Evolutionary conservation across 2,888 invertebrate species (phyloP), one percentile per base, ranked within the genome.

Genomic region (Tortricodes alternella): DNA sequence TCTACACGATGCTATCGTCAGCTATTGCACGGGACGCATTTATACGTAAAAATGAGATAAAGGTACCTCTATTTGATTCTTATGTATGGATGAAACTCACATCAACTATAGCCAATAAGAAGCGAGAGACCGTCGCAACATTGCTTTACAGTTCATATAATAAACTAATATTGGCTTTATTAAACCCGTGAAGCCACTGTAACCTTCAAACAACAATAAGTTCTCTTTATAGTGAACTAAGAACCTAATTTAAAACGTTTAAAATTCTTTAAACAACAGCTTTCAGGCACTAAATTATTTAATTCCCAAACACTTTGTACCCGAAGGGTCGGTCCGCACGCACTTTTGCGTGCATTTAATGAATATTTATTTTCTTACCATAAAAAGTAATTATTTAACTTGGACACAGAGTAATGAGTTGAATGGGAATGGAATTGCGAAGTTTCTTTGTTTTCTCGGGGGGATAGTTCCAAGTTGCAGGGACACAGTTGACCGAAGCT

Each of bases 311-410:
- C 24, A 16, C 15, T 24, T 15, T 24, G 41, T 23, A 13, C n/a
- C 44, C 46, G 37, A 2, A 9, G 53, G 38, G 41, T 46, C 29
- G 38, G 18, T 11, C 3, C 29, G 18, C 53, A 53, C 44, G 46
- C 53, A 46, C 21, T 37, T 41, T 34, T 19, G 52, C 44, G 52
- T 52, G 52, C 18, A 11, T 2, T 13, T 38, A 49, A 49, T 39
- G 37, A 49, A 49, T 49, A 38, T 49, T 38, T 49, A 38, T 38
- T 27, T 27, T 49, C 27, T 16, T 44, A n/a, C n/a, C 18, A 27
- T 18, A 29, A 1, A 3, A 11, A 11, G 29, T 0, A 3, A 9
- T 1, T 11, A 11, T 29, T 27, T 29, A 29, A 27, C 27, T n/a
- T 2, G 11, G 4, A 11, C 23, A 37, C 5, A 0, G 5, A 18